Evolutionary conservation across 2,113 vertebrate species (phyloP), one percentile per base, ranked within the genome.

Genomic region (Protobothrops mucrosquamatus): DNA sequence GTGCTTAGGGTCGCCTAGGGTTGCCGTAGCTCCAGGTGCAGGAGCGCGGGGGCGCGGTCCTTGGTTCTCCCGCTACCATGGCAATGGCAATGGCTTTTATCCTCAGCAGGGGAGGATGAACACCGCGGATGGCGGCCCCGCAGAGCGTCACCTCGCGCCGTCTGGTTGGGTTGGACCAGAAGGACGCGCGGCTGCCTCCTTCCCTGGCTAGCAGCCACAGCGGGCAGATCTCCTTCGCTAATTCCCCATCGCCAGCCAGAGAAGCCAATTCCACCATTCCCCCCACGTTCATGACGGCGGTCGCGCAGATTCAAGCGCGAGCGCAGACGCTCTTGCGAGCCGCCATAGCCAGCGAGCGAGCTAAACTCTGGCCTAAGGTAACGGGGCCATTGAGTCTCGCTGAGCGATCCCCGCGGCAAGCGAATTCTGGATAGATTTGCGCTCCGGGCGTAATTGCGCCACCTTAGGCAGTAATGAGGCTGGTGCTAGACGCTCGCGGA

Each of bases 171-270:
- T 20, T 9, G 6, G 57, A 59, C 2, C n/a, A 2, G 74, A 34
- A 43, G 26, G 12, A 54, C 54, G 34, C 20, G 29, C 26, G 11
- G 7, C 39, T 9, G 0, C 22, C 22, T 15, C 46, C 24, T 86
- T 64, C 81, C 48, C 18, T 18, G 39, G 14, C 57, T 8, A 51
- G 48, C 46, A 3, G 64, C 39, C 1, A 1, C 3, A 3, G 2
- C 26, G 1, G 18, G 0, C 0, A 0, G 1, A 22, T 12, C 9
- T 3, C 18, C 39, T 0, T 39, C 54, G 0, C 8, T 3, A 0
- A 0, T 7, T 3, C 46, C 1, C 2, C 6, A 18, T 4, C 54
- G 22, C 12, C 55, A 1, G 14, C 2, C 6, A 46, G 1, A 23
- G 15, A 34, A 4, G 7, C 18, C 34, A 52, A 6, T 7, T 10